phyloP scores from a whole-genome alignment of 2,113 vertebrate species.

The Eubucco bourcierii region DNA sequence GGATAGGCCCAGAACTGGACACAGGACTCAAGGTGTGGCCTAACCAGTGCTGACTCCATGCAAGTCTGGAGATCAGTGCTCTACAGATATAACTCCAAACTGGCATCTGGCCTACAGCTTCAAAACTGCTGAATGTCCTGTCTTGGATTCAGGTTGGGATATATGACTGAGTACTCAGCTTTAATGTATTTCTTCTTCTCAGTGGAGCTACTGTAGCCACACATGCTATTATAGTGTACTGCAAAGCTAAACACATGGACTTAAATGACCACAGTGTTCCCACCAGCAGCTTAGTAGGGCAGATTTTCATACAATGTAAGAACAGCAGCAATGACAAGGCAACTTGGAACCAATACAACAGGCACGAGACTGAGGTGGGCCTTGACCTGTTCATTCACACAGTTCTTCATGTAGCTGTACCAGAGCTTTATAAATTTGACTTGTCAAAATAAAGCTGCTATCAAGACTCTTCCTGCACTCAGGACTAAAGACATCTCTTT shows the following conservation, averaged over 20 bases:
- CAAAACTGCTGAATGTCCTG: slow-evolving; percentile 18
- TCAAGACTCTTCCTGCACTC: not conserved
- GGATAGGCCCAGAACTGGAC: too few species aligned
- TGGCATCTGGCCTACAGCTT: not conserved
- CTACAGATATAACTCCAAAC: not conserved
- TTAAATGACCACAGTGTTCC: not conserved
- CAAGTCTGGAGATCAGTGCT: not conserved
- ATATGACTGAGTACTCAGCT: not conserved
- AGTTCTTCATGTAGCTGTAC: not conserved
- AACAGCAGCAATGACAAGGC: not conserved
- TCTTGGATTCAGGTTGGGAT: slow-evolving; percentile 6
- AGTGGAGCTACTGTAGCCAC: not conserved
- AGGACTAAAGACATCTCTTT: not conserved
- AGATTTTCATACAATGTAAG: not conserved
- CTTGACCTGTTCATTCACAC: not conserved
- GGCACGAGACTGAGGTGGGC: not conserved
- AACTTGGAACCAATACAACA: not conserved
- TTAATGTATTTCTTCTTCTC: slow-evolving; percentile 14
- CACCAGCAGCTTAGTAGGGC: not conserved
- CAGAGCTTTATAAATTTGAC: not conserved
- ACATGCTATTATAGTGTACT: not conserved
- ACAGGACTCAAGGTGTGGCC: too few species aligned
- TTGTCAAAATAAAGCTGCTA: not conserved
- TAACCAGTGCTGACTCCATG: not conserved
- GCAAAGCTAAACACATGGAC: not conserved